phyloP scores from a whole-genome alignment of 2,797 vertebrate species.

The Paratrypauchen microcephalus region DNA sequence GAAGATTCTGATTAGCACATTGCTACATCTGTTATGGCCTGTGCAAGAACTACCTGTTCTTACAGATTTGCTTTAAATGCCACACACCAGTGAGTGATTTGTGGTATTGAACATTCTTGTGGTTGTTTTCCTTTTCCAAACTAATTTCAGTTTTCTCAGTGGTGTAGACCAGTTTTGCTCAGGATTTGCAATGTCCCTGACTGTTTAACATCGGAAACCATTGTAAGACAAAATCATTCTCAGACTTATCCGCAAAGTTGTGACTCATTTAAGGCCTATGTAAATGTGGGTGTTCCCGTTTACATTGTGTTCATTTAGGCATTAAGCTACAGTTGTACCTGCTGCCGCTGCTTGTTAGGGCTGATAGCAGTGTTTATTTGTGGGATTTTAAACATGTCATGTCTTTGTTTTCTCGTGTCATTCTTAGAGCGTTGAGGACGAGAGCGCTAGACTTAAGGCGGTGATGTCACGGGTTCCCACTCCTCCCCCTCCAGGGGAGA shows the following conservation, averaged over 20 bases:
- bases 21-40: conserved; percentile 5
- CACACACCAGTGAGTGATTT: conserved; percentile 7
- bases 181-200: neutral
- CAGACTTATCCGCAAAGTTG: neutral
- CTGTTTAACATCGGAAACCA: neutral
- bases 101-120: conserved; percentile 8
- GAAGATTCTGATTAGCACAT: conserved; percentile 17
- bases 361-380: neutral
- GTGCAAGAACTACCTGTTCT: conserved; percentile 14
- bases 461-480: conserved; percentile 94
- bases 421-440: conserved; percentile 66
- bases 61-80: conserved; percentile 9
- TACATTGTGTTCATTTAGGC: neutral
- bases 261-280: conserved; percentile 8
- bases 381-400: conserved; percentile 1
- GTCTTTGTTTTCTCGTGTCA: conserved; percentile 18
- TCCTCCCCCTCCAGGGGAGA: conserved; percentile 92
- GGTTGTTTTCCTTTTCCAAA: conserved; percentile 14
- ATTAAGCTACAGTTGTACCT: neutral
- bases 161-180: neutral
- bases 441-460: conserved; percentile 71
- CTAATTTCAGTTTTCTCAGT: conserved; percentile 4
- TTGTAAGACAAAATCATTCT: conserved; percentile 5
- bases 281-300: conserved; percentile 10
- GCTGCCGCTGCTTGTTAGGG: neutral